Evolutionary conservation across 2,888 invertebrate species (phyloP).

Genomic region (Cyclophora albipunctata): DNA sequence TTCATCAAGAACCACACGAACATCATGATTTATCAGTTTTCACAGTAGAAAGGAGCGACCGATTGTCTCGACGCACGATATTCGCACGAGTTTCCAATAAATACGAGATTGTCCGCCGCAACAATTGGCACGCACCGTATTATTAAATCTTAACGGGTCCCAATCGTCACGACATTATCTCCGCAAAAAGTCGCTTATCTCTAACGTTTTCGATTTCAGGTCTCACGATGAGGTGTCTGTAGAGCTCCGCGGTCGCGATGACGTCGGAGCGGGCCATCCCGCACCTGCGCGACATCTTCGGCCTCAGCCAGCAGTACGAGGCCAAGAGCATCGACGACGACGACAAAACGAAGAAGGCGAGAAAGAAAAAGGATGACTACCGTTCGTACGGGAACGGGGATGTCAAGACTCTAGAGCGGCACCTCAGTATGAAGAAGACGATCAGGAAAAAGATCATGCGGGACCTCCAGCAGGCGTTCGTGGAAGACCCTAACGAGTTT

Average conservation of each 20-base stretch:
- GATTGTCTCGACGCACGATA: slow-evolving; percentile 12
- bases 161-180: slow-evolving; percentile 5
- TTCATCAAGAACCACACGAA: background rate
- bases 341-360: slow-evolving; percentile 73
- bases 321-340: slow-evolving; percentile 64
- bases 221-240: slow-evolving; percentile 61
- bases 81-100: slow-evolving; percentile 23
- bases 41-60: slow-evolving; percentile 14
- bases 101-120: slow-evolving; percentile 11
- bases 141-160: slow-evolving; percentile 11
- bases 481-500: slow-evolving; percentile 83
- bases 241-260: slow-evolving; percentile 54
- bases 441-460: slow-evolving; percentile 90
- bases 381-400: slow-evolving; percentile 79
- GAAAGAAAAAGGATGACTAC: slow-evolving; percentile 81
- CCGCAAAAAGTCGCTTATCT: slow-evolving; percentile 15
- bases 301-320: slow-evolving; percentile 75
- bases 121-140: slow-evolving; percentile 20
- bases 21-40: slow-evolving; percentile 12
- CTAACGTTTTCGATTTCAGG: slow-evolving; percentile 49
- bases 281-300: slow-evolving; percentile 84
- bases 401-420: slow-evolving; percentile 84
- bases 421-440: slow-evolving; percentile 91
- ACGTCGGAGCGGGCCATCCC: slow-evolving; percentile 84
- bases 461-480: slow-evolving; percentile 84